Base-by-base conservation (phyloP, 2,888 invertebrate species). In the Eupeodes latifasciatus region DNA sequence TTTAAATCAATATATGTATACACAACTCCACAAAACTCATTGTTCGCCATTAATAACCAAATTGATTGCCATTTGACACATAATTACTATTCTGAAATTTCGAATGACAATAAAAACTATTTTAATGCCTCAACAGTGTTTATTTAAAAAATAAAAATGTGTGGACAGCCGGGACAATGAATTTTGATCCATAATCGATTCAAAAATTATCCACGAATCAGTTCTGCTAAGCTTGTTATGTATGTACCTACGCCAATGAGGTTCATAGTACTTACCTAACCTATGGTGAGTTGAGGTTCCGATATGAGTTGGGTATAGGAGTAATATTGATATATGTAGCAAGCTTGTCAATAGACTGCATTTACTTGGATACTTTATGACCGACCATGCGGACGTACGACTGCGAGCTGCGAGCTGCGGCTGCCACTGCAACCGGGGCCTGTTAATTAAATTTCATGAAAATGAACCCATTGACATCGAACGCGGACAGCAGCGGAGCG, bases 401-500 rank as follows among this genome's bases (percentile, higher is more conserved):
- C 61, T 6, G 5, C 61, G 59, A 27, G 27, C 61, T 6, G 5
- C 61, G 59, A 27, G 27, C 27, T 27, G 27, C 62, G 11, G 14
- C 61, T 6, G 5, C 61, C 14, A 12, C 62, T 5, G 66, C 47
- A 36, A 53, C 44, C 6, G 57, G 53, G 64, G 77, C 64, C 74
- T 67, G 84, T 84, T 88, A 77, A 88, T 84, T 84, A 85, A 88
- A 84, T 88, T 88, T 88, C 87, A 88, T 88, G 81, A 88, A 88
- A 84, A 77, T 84, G 87, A 88, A 84, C 87, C 62, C 81, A 84
- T 74, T 84, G 87, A 84, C 87, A 88, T 88, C 81, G 74, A 78
- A 6, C 40, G 72, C 10, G 1, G 47, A 47, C 47, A 47, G 12
- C 47, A 77, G 66, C 57, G 27, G 11, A n/a, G 34, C 67, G 53